Evolutionary conservation across 2,888 invertebrate species (phyloP).

Genomic region (Amiota minor): DNA sequence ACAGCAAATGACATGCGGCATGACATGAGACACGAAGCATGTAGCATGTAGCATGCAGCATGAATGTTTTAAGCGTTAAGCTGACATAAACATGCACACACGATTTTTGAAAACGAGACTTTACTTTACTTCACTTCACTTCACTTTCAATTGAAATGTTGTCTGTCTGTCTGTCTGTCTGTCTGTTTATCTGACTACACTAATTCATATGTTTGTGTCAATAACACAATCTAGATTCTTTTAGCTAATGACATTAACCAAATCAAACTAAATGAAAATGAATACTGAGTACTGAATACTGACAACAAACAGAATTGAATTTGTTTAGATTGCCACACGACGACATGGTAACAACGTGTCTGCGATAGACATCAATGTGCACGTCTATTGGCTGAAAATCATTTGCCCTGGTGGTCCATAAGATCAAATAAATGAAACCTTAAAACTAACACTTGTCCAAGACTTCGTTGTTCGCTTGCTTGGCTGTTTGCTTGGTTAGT

Average conservation of each 20-base stretch:
- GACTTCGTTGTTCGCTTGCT: neutral
- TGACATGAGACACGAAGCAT: no score
- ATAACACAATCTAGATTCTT: conserved; percentile 18
- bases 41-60: no score
- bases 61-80: no score
- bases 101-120: no score
- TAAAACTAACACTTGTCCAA: neutral
- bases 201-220: conserved; percentile 35
- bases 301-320: neutral
- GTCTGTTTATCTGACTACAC: neutral
- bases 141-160: no score
- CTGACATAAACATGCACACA: no score
- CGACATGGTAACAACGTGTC: conserved; percentile 4
- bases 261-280: conserved; percentile 5
- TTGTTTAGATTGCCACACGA: neutral
- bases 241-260: conserved; percentile 31
- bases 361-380: conserved; percentile 7
- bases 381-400: neutral
- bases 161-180: no score
- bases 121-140: no score
- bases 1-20: no score
- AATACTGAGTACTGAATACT: no score
- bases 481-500: no score
- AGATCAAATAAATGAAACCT: neutral
- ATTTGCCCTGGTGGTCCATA: neutral